Base-by-base conservation (phyloP, 1,140 invertebrate genomes). In the Drosophila insularis region DNA sequence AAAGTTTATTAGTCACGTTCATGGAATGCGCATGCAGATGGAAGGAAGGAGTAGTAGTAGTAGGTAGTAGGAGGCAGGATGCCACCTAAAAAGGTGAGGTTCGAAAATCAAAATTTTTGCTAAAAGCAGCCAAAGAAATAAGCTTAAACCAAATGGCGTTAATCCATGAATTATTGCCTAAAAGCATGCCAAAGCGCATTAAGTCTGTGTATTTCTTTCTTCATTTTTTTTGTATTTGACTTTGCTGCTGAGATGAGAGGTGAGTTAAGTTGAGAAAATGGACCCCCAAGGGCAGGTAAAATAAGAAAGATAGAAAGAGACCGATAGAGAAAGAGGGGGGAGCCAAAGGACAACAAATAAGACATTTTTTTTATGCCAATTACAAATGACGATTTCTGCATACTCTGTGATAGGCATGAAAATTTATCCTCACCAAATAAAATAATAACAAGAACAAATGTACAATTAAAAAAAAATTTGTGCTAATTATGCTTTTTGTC, bases 91-190 rank as follows among this genome's bases (percentile, higher is more conserved):
- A 76, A 79, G 81, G 81, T 63, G 81, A 87, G 81, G 81, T 85
- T 58, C 54, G 61, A 63, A 75, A 75, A 82, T 68, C 75, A 87
- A 23, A 79, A 79, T 87, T 87, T 87, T 75, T 72, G 79, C 84
- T 80, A 89, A 87, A 84, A 87, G 84, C 81, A 74, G 65, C 80
- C 70, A 74, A 75, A 89, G 85, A 89, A 87, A 89, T 80, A 65
- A 87, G 84, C 84, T 87, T 87, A 77, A 87, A 70, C 87, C 82
- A 90, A 90, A 90, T 90, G 87, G 87, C 87, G 87, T 90, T 90
- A 90, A 90, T 90, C 87, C 87, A 90, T 90, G 87, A 90, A 90
- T 90, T 90, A 90, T 90, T 90, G 87, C 82, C 87, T 90, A 90
- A 90, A 90, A 90, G 87, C 87, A 90, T 90, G 87, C 87, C 87